phyloP scores from a whole-genome alignment of 2,888 invertebrate species.

The Dilophus febrilis region DNA sequence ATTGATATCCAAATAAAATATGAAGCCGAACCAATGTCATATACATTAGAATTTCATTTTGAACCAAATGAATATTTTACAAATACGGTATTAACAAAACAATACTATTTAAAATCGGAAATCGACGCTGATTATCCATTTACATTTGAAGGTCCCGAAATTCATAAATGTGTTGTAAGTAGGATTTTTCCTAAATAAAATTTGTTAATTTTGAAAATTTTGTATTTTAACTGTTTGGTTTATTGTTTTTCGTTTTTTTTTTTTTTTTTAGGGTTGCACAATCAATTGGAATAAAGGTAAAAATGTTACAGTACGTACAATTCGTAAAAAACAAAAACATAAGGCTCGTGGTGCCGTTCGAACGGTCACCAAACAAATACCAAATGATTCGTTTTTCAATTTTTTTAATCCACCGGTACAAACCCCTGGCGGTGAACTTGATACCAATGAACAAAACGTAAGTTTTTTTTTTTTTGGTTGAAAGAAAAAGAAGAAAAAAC shows the following conservation, averaged over 20 bases:
- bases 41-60: constrained; percentile 78
- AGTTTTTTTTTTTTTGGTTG: constrained; percentile 1
- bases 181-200: neutral
- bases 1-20: constrained; percentile 28
- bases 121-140: constrained; percentile 84
- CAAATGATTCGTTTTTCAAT: constrained; percentile 97
- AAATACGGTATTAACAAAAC: constrained; percentile 73
- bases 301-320: constrained; percentile 90
- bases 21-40: constrained; percentile 20
- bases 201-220: neutral
- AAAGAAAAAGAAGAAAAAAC: neutral
- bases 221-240: neutral
- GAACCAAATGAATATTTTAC: constrained; percentile 82
- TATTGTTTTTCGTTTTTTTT: constrained; percentile 1
- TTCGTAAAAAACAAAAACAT: constrained; percentile 97
- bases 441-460: constrained; percentile 61
- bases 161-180: constrained; percentile 32
- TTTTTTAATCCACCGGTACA: constrained; percentile 95
- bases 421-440: constrained; percentile 66
- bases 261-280: constrained; percentile 49
- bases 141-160: constrained; percentile 75
- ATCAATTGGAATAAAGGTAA: constrained; percentile 97
- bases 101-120: constrained; percentile 81
- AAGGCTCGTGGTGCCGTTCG: constrained; percentile 86
- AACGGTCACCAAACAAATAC: constrained; percentile 88